Base-by-base conservation (phyloP, 2,888 invertebrate genomes). In the Drosophila neotestacea region DNA sequence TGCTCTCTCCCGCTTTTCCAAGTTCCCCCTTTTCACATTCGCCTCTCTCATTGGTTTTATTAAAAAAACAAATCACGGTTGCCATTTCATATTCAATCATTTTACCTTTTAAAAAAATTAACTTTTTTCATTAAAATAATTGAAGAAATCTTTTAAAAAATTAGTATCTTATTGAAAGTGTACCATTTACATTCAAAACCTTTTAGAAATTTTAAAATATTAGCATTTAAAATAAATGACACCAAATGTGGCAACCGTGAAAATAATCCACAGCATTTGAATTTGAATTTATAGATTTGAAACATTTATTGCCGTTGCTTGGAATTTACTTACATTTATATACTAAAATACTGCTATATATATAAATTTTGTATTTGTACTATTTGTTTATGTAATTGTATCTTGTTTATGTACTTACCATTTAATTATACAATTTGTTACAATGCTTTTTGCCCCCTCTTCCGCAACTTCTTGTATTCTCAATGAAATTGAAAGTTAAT, bases 281-380 rank as follows among this genome's bases (percentile, higher is more conserved):
- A 73, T 65, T 78, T 72, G 64, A 64, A 77, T 71, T 61, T 36
- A 67, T 28, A 65, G 71, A 65, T 62, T 60, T 58, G 46, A 74
- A 83, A 70, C 54, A 50, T 73, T 80, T 80, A 72, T 85, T 80
- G 84, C 84, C 81, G 34, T 63, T 58, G 47, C 66, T 70, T 76
- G 71, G 83, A 85, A 83, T 83, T 83, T 83, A 83, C 83, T 65
- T 80, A 68, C 16, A 39, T 62, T 60, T 51, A 51, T 36, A 55
- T 39, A 42, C 11, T 22, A 42, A 11, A n/a, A 55, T 34, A 32
- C 27, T 28, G 16, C 11, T 36, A 54, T 39, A 34, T 41, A 32
- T 56, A 55, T 44, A 55, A 22, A 22, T 55, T 55, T 62, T 42
- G 61, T 61, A 61, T 55, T 62, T 42, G 61, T 61, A 61, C 41